Conservation (phyloP, 2,888 invertebrate species). For the Plutella xylostella region DNA sequence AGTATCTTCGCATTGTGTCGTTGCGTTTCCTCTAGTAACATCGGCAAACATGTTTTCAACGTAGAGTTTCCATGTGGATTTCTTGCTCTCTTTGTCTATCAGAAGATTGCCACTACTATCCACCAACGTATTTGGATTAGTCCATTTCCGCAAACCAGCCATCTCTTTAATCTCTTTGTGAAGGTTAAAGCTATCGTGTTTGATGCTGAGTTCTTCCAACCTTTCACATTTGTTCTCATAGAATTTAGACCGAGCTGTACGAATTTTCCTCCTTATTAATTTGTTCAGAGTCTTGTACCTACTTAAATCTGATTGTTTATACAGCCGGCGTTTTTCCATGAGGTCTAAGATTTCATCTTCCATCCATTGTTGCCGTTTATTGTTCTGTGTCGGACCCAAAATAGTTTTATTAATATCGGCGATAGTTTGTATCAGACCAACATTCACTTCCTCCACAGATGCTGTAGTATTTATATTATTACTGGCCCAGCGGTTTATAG, state of each 20-base stretch:
- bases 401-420: neutral
- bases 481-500: neutral
- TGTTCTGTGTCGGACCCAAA: neutral
- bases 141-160: neutral
- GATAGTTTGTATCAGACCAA: neutral
- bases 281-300: neutral
- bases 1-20: neutral
- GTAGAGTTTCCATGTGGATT: constrained; percentile 8
- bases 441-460: neutral
- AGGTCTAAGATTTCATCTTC: constrained; percentile 9
- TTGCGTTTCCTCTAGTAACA: neutral
- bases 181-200: constrained; percentile 10
- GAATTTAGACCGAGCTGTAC: constrained; percentile 4
- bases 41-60: constrained; percentile 3
- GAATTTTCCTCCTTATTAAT: constrained; percentile 5
- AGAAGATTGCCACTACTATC: neutral
- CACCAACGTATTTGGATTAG: constrained; percentile 4
- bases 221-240: constrained; percentile 4
- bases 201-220: constrained; percentile 4
- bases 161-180: constrained; percentile 8
- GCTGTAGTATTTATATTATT: neutral
- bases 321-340: constrained; percentile 9
- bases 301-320: neutral
- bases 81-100: neutral
- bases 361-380: constrained; percentile 8